phyloP scores from a whole-genome alignment of 30 jellyfish, hydroid and myxozoan genomes.

The Hydractinia symbiolongicarpus region DNA sequence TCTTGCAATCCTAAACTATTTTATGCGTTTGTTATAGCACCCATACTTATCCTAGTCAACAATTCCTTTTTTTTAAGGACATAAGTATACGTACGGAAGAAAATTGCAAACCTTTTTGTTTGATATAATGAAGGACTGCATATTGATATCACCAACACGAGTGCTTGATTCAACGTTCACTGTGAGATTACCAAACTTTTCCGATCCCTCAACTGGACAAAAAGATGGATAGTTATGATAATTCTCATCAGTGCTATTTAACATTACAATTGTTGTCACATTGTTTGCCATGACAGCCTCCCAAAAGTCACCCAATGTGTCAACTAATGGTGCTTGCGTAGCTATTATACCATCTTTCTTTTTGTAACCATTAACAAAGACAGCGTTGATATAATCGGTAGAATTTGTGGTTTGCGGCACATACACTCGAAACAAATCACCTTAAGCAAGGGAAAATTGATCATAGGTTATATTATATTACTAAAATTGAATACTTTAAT shows the following conservation, averaged over 20 bases:
- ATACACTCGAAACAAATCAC: background rate
- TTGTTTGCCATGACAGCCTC: background rate
- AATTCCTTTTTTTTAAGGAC: too few species aligned
- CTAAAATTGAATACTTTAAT: background rate
- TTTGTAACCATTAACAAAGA: conserved; percentile 32
- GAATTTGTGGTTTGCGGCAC: background rate
- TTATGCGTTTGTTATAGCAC: too few species aligned
- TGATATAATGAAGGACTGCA: background rate
- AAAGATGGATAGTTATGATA: conserved; percentile 23
- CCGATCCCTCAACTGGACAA: conserved; percentile 59
- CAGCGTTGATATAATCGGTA: conserved; percentile 14
- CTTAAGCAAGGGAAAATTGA: background rate
- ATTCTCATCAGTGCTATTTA: background rate
- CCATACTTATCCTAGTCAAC: too few species aligned
- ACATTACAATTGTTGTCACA: conserved; percentile 22
- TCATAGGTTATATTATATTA: background rate
- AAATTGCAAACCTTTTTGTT: background rate
- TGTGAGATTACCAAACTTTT: background rate
- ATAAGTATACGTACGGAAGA: too few species aligned
- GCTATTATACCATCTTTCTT: conserved; percentile 1
- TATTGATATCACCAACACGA: background rate
- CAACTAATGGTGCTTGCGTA: conserved; percentile 8
- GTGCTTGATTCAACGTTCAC: background rate
- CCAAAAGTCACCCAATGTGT: conserved; percentile 10
- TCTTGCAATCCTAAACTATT: too few species aligned